These are phyloP conservation scores for Melinopterus prodromus DNA, from an alignment of 2,888 invertebrate genomes.

Conservation along the genomic window DNA sequence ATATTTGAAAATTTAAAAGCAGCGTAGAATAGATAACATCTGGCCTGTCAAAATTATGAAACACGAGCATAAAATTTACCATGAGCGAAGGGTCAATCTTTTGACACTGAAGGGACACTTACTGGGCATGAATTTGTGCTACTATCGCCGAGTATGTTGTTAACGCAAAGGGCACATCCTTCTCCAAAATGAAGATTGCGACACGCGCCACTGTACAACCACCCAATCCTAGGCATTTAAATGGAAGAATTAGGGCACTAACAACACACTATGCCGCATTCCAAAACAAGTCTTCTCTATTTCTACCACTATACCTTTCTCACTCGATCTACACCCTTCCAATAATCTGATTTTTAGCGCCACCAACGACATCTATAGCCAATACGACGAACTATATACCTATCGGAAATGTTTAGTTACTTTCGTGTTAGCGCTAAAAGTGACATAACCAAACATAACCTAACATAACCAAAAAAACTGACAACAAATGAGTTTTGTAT, in stretches of 20 bases:
- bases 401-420: not conserved
- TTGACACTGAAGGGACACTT: not conserved
- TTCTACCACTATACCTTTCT: slow-evolving; percentile 32
- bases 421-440: too few species aligned
- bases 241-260: slow-evolving; percentile 34
- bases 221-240: slow-evolving; percentile 27
- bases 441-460: not conserved
- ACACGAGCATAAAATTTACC: not conserved
- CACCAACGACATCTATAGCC: slow-evolving; percentile 26
- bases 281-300: slow-evolving; percentile 34
- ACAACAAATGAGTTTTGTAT: not conserved
- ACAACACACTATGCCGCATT: slow-evolving; percentile 30
- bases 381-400: not conserved
- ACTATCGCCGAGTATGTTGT: not conserved
- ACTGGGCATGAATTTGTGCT: not conserved
- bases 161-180: not conserved
- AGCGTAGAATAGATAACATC: too few species aligned
- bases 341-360: slow-evolving; percentile 14
- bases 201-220: slow-evolving; percentile 16
- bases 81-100: not conserved
- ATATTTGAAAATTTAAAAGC: not conserved
- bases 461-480: not conserved
- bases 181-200: not conserved
- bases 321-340: slow-evolving; percentile 36
- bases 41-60: too few species aligned